phyloP scores from a whole-genome alignment of 2,888 invertebrate species.

The Plagodis dolabraria region DNA sequence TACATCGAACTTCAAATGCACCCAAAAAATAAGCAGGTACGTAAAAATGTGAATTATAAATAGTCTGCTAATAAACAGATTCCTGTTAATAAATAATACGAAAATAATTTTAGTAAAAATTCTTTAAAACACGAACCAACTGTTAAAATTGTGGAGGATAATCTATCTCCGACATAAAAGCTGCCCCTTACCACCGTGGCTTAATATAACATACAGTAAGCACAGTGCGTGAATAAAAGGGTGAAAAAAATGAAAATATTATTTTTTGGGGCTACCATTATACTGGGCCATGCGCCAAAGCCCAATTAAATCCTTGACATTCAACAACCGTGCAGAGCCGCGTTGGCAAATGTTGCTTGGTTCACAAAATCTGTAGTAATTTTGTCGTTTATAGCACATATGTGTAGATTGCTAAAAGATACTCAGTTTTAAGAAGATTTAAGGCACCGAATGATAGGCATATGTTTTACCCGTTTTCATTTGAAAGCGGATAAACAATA shows the following conservation, averaged over 20 bases:
- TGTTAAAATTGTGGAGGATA: constrained; percentile 1
- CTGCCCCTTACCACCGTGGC: constrained; percentile 8
- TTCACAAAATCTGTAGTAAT: constrained; percentile 2
- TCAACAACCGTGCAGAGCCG: constrained; percentile 44
- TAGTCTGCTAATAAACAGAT: too few species aligned
- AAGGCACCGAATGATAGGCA: too few species aligned
- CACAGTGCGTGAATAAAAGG: constrained; percentile 39
- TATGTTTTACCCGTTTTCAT: too few species aligned
- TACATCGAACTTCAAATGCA: too few species aligned
- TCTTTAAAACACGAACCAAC: not conserved
- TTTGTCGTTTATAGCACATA: not conserved
- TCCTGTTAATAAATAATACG: too few species aligned
- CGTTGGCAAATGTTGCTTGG: constrained; percentile 45
- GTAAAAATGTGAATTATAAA: too few species aligned
- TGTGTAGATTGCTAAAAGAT: too few species aligned
- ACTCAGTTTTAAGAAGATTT: too few species aligned
- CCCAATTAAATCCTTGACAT: constrained; percentile 52
- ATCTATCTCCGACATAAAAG: constrained; percentile 19
- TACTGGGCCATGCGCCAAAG: constrained; percentile 49
- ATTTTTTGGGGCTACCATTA: constrained; percentile 46
- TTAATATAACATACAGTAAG: constrained; percentile 24
- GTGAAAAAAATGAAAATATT: constrained; percentile 30
- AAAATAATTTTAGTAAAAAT: too few species aligned
- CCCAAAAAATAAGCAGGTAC: too few species aligned
- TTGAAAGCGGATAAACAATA: too few species aligned